These are phyloP conservation scores for Formica aserva DNA, from an alignment of 2,888 invertebrate genomes.

Conservation along the genomic window DNA sequence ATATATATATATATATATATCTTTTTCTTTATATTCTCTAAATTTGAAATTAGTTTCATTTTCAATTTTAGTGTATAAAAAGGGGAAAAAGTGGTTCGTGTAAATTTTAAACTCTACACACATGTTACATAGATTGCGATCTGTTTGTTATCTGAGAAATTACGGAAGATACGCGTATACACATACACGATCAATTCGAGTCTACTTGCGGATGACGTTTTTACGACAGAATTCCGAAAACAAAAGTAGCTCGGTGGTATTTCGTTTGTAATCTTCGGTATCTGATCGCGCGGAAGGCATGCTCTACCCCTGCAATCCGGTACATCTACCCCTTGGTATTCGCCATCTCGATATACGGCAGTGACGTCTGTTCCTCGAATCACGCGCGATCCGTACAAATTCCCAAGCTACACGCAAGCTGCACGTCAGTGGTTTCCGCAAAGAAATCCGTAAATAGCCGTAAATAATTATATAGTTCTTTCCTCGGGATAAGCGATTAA, in stretches of 20 bases:
- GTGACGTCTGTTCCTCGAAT: constrained; percentile 72
- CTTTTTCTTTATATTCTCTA: not conserved
- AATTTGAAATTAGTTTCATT: not conserved
- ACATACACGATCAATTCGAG: constrained; percentile 45
- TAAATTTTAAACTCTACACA: constrained; percentile 1
- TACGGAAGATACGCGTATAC: not conserved
- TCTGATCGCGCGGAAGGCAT: constrained; percentile 67
- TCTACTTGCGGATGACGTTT: constrained; percentile 50
- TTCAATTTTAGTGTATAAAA: not conserved
- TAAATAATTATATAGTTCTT: constrained; percentile 24
- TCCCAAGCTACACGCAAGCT: constrained; percentile 65
- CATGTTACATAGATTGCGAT: not conserved
- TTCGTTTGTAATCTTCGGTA: constrained; percentile 67
- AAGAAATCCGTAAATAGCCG: constrained; percentile 40
- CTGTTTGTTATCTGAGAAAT: constrained; percentile 16
- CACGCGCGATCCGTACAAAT: constrained; percentile 73
- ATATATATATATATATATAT: not conserved
- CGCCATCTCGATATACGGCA: constrained; percentile 67
- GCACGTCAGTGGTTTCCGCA: constrained; percentile 52
- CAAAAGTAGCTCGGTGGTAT: constrained; percentile 66
- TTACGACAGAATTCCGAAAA: constrained; percentile 37
- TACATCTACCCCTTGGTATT: constrained; percentile 45
- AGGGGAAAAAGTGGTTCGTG: not conserved
- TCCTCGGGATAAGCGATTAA: not conserved
- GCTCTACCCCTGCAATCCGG: constrained; percentile 54